Evolutionary conservation across 2,888 invertebrate genomes (phyloP), one percentile per base, ranked within the genome.

Genomic region (Scaptomyza parva): DNA sequence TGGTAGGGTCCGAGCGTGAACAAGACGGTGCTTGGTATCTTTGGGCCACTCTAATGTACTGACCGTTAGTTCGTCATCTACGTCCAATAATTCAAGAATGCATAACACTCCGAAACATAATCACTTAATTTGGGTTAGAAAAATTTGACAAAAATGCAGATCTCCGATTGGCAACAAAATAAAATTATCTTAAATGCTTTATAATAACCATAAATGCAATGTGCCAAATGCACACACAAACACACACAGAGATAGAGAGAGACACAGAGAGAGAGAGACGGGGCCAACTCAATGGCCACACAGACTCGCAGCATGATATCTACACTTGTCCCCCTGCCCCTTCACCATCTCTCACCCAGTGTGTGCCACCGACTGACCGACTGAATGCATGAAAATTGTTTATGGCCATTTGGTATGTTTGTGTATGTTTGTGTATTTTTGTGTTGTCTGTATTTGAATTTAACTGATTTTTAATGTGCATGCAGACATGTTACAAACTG

Each of bases 151-250:
- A 45, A 30, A 48, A 47, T 54, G 54, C 59, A 78, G 73, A 68
- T 80, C 81, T 67, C 76, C 76, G 61, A 68, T 70, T 70, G 80
- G 85, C 85, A 84, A 67, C 70, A 70, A 81, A 86, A 88, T 88
- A 87, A 88, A 86, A 88, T 88, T 86, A 88, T 88, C 82, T 87
- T 87, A 81, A 85, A 86, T 82, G 86, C 80, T 88, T 88, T 88
- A 88, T 87, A 83, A 85, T 78, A 86, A 76, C 76, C 88, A 85
- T 85, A 86, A 88, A 88, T 82, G 75, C 75, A 86, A 86, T 87
- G 80, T 78, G 82, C 68, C 80, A 78, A 80, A 79, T 76, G 75
- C 72, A 63, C 35, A 43, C 3, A 3, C 30, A 30, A 0, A 12
- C 30, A 12, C 30, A 35, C n/a, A 35, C 35, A 35, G 14, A 35